Base-by-base conservation (phyloP, 2,797 vertebrate species). In the Hippoglossus hippoglossus region DNA sequence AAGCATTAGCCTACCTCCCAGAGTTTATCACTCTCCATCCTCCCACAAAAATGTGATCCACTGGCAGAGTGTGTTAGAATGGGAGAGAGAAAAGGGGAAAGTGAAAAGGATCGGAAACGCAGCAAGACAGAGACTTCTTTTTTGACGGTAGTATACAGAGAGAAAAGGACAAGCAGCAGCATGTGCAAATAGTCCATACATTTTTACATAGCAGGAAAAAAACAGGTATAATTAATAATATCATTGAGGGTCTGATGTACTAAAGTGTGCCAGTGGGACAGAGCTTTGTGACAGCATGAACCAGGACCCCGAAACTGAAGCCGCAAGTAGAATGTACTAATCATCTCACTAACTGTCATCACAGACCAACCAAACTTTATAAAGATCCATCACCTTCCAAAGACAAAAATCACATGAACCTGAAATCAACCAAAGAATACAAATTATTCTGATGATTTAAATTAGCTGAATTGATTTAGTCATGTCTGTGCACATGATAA, bases 21-120 rank as follows among this genome's bases (percentile, higher is more conserved):
- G 80, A 83, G 88, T 89, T 91, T 86, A 92, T 91, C 83, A 85
- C 86, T 84, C 69, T 62, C 69, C 28, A 21, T 80, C 79, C 85
- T 77, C 71, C 49, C 73, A 84, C 79, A 87, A 89, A 81, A 63
- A 81, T 60, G 64, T 58, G 79, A 79, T 82, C 79, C 28, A 54
- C 71, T 50, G 65, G 76, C 75, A 64, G 66, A 69, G 75, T 79
- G 25, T 53, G 26, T 70, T 69, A 72, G 39, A 39, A 31, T 55
- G 76, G 31, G 44, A 64, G 10, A 44, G 34, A 69, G 28, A 28
- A n/a, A 44, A 10, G 12, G n/a, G 61, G 34, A 60, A 67, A 71
- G 6, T 3, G 10, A 3, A 28, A 12, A 34, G 10, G 10, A 39
- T 39, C 11, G 12, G 31, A 55, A 25, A 13, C 21, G 4, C 3